Evolutionary conservation across 2,113 vertebrate genomes (phyloP).

Genomic region (Leptocoma aspasia): DNA sequence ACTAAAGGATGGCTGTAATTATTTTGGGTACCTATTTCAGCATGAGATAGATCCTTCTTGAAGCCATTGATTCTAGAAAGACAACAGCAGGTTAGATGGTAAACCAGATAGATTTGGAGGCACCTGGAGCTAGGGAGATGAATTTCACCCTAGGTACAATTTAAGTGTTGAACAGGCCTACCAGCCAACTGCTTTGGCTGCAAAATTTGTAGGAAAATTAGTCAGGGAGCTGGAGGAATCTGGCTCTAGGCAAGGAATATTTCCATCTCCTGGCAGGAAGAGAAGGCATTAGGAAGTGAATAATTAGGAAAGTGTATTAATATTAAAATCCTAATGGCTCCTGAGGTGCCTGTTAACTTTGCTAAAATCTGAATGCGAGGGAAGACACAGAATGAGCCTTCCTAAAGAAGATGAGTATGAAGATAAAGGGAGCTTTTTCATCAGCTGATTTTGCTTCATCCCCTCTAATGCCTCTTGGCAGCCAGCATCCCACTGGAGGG

Average conservation of each 20-base stretch:
- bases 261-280: slow-evolving; percentile 16
- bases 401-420: neutral
- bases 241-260: neutral
- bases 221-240: slow-evolving; percentile 1
- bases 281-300: neutral
- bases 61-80: neutral
- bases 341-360: neutral
- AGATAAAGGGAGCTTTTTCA: neutral
- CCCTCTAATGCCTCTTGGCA: accelerated
- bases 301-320: neutral
- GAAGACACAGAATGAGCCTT: neutral
- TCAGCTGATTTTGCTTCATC: neutral
- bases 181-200: neutral
- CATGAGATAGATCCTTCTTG: neutral
- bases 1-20: neutral
- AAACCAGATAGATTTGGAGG: neutral
- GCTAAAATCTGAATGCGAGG: neutral
- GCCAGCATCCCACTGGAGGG: neutral
- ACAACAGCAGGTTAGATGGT: neutral
- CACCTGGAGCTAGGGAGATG: neutral
- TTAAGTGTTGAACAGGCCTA: neutral
- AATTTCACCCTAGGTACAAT: neutral
- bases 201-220: slow-evolving; percentile 46
- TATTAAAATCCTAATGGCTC: slow-evolving; percentile 4
- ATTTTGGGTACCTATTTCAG: neutral